Conservation (phyloP, 2,113 vertebrate genomes). For the Protomyctophum bolini region DNA sequence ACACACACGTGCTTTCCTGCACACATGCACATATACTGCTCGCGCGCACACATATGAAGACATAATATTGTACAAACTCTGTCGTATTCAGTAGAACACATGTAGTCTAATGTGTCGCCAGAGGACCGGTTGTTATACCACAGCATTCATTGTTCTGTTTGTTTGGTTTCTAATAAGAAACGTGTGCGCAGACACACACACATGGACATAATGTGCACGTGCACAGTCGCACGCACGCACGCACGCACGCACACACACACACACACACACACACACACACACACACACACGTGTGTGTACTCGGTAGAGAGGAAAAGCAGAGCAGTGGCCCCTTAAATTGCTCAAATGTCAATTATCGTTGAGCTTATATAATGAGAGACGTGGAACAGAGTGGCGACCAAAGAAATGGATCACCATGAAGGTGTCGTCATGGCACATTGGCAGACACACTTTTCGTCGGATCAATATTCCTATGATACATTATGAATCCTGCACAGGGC, state of each 20-base stretch:
- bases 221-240: too few species aligned
- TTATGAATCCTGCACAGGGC: too few species aligned
- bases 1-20: not conserved
- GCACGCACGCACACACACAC: too few species aligned
- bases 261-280: not conserved
- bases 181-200: too few species aligned
- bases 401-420: conserved; percentile 78
- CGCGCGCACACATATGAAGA: conserved; percentile 5
- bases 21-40: not conserved
- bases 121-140: too few species aligned
- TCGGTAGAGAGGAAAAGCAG: conserved; percentile 46
- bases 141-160: too few species aligned
- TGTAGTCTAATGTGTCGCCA: not conserved
- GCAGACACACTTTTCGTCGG: conserved; percentile 55
- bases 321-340: conserved; percentile 58
- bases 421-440: conserved; percentile 63
- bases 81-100: not conserved
- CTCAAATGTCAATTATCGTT: conserved; percentile 68
- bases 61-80: not conserved
- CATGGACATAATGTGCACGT: too few species aligned
- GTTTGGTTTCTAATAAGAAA: too few species aligned
- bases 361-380: conserved; percentile 55
- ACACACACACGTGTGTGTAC: conserved; percentile 1
- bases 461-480: too few species aligned
- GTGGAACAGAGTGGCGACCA: conserved; percentile 71